These are phyloP conservation scores for Vanacampus margaritifer DNA, from an alignment of 2,113 vertebrate species.

Conservation along the genomic window DNA sequence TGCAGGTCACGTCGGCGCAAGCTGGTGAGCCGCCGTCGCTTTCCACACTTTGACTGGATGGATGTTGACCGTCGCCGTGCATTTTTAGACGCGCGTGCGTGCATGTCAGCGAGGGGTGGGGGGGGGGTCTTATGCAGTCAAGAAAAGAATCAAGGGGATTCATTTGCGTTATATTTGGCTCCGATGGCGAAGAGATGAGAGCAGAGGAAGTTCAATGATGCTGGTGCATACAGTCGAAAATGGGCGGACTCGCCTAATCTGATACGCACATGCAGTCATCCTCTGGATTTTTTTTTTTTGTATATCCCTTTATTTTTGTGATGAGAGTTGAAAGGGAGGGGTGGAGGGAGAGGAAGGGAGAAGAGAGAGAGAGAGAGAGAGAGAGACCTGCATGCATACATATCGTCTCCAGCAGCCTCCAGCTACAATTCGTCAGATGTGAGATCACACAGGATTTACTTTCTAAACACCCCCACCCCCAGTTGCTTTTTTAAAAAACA, in stretches of 20 bases:
- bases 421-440: slow-evolving; percentile 75
- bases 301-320: background rate
- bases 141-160: background rate
- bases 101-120: background rate
- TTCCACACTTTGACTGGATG: slow-evolving; percentile 25
- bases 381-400: slow-evolving; percentile 81
- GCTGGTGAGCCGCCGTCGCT: slow-evolving; percentile 40
- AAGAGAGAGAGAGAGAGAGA: slow-evolving; percentile 66
- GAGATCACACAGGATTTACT: slow-evolving; percentile 70
- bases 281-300: background rate
- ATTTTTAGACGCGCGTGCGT: background rate
- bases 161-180: slow-evolving; percentile 74
- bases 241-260: slow-evolving; percentile 90
- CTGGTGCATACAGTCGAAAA: slow-evolving; percentile 83
- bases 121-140: background rate
- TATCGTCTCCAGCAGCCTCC: slow-evolving; percentile 74
- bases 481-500: slow-evolving; percentile 16
- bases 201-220: slow-evolving; percentile 86
- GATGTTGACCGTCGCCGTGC: background rate
- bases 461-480: slow-evolving; percentile 46
- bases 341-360: background rate
- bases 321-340: background rate
- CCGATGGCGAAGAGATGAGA: slow-evolving; percentile 82
- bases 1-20: slow-evolving; percentile 44
- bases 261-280: slow-evolving; percentile 64